A percentile compares a stretch with the other conserved stretches of the same genome.
Conservation (phyloP, 2,113 vertebrate genomes). For the Zosterops pallidus region DNA sequence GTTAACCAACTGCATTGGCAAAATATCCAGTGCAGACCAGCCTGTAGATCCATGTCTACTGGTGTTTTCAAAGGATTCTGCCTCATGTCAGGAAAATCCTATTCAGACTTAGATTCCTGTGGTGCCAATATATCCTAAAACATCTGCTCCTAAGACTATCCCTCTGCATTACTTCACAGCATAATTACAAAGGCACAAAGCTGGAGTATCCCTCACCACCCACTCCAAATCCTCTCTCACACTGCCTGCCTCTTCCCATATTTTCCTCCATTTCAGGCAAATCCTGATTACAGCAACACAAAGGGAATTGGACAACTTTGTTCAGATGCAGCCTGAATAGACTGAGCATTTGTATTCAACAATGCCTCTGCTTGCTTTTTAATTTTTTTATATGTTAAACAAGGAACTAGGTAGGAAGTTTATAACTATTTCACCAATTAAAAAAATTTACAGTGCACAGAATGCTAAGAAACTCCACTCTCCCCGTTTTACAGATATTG, state of each 20-base stretch:
- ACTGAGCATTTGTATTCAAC: not conserved
- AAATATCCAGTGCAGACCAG: not conserved
- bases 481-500: not conserved
- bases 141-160: not conserved
- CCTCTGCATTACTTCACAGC: not conserved
- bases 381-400: not conserved
- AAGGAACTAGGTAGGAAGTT: not conserved
- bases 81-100: not conserved
- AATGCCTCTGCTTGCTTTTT: not conserved
- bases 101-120: not conserved
- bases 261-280: not conserved
- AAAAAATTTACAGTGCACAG: not conserved
- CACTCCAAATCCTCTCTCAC: not conserved
- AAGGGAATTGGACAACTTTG: not conserved
- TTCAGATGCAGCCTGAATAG: not conserved
- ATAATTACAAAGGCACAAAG: not conserved
- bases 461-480: not conserved
- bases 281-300: not conserved
- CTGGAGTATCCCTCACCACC: not conserved
- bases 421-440: not conserved
- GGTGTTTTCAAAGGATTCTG: not conserved
- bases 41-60: accelerated
- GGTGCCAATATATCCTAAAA: not conserved
- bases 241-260: not conserved
- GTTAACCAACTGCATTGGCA: not conserved